Evolutionary conservation across 37 sponge, comb jelly and placozoan genomes (phyloP).

Genomic region (Bolinopsis microptera): DNA sequence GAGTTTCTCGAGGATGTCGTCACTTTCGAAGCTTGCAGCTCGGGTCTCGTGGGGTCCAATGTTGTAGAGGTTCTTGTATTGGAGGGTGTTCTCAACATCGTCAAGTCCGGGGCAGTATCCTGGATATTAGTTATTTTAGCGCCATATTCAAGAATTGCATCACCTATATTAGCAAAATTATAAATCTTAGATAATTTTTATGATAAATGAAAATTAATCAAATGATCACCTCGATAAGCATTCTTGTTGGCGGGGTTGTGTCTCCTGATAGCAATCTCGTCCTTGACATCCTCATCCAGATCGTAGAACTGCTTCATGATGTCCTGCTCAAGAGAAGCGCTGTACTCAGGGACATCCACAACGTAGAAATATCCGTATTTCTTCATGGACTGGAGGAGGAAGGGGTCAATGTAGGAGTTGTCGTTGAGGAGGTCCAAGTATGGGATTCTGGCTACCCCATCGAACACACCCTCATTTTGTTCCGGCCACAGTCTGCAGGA

Average conservation of each 20-base stretch:
- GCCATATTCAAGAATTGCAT: neutral
- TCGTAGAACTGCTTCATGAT: constrained; percentile 41
- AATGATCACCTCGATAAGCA: constrained; percentile 26
- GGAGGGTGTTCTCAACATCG: constrained; percentile 56
- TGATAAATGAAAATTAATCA: neutral
- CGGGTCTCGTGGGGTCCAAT: constrained; percentile 22
- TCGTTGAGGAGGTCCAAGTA: constrained; percentile 18
- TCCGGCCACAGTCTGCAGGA: neutral
- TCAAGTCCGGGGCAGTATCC: constrained; percentile 57
- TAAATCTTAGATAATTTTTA: neutral
- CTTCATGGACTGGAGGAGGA: neutral
- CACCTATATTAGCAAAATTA: neutral
- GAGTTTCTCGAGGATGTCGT: constrained; percentile 23
- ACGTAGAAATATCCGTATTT: constrained; percentile 42
- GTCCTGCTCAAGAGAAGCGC: neutral
- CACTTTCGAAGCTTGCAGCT: neutral
- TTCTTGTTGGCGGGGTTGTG: constrained; percentile 48
- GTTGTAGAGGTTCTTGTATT: constrained; percentile 64
- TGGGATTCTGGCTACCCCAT: neutral
- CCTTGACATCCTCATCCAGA: constrained; percentile 26
- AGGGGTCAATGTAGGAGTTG: neutral
- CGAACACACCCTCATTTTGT: neutral
- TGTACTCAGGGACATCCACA: constrained; percentile 20
- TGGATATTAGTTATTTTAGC: neutral
- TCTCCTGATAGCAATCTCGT: constrained; percentile 10